A percentile compares a stretch with the other conserved stretches of the same genome.
These are phyloP conservation scores for Microdon myrmicae DNA, from an alignment of 2,888 invertebrate genomes.

Conservation along the genomic window DNA sequence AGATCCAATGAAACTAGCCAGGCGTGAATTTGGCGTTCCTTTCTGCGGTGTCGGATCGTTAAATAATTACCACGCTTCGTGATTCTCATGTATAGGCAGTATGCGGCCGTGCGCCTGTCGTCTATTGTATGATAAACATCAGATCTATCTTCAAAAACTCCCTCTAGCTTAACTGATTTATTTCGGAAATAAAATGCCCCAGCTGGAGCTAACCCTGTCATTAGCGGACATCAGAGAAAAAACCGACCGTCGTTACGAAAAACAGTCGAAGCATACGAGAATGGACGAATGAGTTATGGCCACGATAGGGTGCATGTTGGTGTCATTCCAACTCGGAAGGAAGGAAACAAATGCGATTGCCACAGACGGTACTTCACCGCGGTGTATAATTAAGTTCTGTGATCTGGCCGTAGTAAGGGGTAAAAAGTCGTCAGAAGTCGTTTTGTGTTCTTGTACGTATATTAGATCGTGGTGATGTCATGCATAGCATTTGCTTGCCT, in stretches of 20 bases:
- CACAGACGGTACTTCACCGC: too few species aligned
- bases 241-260: conserved; percentile 40
- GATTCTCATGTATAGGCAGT: too few species aligned
- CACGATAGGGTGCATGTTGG: conserved; percentile 24
- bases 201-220: conserved; percentile 25
- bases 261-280: conserved; percentile 24
- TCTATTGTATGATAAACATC: conserved; percentile 33
- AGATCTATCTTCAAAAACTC: conserved; percentile 18
- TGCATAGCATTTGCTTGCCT: conserved; percentile 31
- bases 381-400: too few species aligned
- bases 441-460: too few species aligned
- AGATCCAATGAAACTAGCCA: conserved; percentile 45
- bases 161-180: conserved; percentile 45
- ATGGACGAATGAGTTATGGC: conserved; percentile 38
- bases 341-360: conserved; percentile 23
- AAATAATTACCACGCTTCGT: too few species aligned
- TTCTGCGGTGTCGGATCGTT: too few species aligned
- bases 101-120: conserved; percentile 14
- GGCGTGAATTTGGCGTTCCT: conserved; percentile 47
- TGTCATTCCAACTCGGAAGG: conserved; percentile 25
- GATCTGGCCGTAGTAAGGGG: too few species aligned
- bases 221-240: conserved; percentile 28
- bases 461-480: too few species aligned
- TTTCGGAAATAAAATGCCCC: conserved; percentile 40
- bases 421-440: too few species aligned